Percentiles rank a stretch among this genome's conserved stretches.
phyloP scores from a whole-genome alignment of 2,113 vertebrate species.

The Nettapus auritus region DNA sequence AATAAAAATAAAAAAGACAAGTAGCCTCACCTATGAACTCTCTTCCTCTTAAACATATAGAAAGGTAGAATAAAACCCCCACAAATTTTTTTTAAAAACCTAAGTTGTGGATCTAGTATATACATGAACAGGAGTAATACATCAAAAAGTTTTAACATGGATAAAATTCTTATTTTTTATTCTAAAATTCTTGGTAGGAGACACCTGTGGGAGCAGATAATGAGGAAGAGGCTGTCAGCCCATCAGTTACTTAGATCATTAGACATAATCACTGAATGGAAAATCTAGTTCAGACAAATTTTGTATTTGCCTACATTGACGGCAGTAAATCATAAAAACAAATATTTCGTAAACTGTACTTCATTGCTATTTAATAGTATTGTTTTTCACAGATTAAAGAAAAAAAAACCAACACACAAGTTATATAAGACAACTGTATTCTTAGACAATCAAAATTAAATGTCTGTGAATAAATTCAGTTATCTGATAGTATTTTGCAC shows the following conservation, averaged over 20 bases:
- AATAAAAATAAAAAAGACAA: background rate
- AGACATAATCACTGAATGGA: constrained; percentile 26
- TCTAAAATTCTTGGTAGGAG: background rate
- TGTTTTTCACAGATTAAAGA: background rate
- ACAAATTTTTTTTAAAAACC: background rate
- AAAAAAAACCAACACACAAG: background rate
- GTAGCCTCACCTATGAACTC: background rate
- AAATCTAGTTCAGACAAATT: constrained; percentile 18
- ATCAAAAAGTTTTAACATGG: background rate
- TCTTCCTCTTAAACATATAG: background rate
- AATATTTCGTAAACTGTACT: background rate
- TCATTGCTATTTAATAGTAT: background rate
- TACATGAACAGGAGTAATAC: background rate
- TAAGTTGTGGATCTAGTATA: background rate
- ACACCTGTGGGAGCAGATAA: background rate
- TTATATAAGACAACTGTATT: background rate
- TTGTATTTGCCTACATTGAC: background rate
- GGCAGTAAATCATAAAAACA: background rate
- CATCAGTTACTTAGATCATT: constrained; percentile 1
- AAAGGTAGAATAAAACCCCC: background rate
- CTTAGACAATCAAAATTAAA: background rate
- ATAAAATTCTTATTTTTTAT: constrained; percentile 18
- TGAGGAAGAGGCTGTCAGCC: constrained; percentile 8
- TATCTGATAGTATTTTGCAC: background rate
- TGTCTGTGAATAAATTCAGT: background rate